Evolutionary conservation across 2,797 vertebrate genomes (phyloP), one percentile per base, ranked within the genome.

Genomic region (Halcyon chelicuti): DNA sequence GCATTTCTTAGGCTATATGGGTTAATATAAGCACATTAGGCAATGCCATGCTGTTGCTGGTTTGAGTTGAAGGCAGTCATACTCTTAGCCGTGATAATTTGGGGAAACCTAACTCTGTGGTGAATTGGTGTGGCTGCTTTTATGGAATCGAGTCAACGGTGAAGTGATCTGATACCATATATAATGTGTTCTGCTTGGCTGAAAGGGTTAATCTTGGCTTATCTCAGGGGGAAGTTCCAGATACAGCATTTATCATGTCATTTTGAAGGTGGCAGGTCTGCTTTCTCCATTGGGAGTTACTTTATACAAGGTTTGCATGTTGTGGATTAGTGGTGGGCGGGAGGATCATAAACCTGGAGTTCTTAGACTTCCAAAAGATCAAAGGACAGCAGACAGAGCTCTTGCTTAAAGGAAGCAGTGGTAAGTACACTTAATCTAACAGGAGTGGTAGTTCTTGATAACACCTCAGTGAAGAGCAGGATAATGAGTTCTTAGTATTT

Each of bases 261-360:
- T 62, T 73, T 73, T 55, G 42, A 77, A 62, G 5, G 7, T 54
- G 46, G 23, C 40, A n/a, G 44, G 8, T 78, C 47, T 22, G 6
- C 14, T 84, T 86, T 31, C 26, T 86, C 29, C 26, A 5, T 81
- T 65, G 2, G 8, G 31, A 81, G 31, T 55, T 86, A 33, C 26
- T 90, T 96, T 75, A 81, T 78, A 63, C 33, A 47, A 76, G 90
- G 73, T 57, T 86, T 95, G 86, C 86, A 78, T 86, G 86, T 93
- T 61, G 39, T 47, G 62, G 90, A 71, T 95, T 94, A 95, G 76
- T 70, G n/a, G 60, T 81, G 84, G 46, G 61, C 78, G 66, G 54
- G 51, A 73, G 51, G 35, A 40, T 81, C 90, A 90, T 86, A 75
- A 88, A 47, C 57, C 7, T 55, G 46, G 81, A 86, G 40, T 73